Evolutionary conservation across 2,888 invertebrate genomes (phyloP).

Genomic region (Troides aeacus): DNA sequence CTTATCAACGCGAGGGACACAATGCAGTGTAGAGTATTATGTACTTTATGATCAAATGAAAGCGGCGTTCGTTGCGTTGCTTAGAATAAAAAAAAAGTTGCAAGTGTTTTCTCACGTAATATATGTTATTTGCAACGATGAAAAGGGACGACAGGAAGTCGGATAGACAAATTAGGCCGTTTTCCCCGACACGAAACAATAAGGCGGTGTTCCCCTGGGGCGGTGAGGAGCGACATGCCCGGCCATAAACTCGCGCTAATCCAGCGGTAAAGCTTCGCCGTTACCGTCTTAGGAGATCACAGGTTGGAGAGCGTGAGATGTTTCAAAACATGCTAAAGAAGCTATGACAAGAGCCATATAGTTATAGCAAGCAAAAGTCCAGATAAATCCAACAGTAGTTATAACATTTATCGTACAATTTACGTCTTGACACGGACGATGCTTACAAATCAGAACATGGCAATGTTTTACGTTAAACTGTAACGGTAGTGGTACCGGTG

Average conservation of each 20-base stretch:
- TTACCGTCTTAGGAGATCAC: conserved; percentile 2
- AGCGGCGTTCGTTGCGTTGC: no score
- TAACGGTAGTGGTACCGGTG: no score
- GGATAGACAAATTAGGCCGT: conserved; percentile 58
- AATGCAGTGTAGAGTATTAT: no score
- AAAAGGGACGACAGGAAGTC: conserved; percentile 54
- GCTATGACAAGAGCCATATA: no score
- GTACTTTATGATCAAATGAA: no score
- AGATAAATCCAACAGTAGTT: no score
- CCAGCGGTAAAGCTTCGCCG: conserved; percentile 35
- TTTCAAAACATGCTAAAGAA: neutral
- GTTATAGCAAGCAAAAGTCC: no score
- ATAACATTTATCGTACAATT: neutral
- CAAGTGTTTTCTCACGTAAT: conserved; percentile 7
- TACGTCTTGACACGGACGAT: no score
- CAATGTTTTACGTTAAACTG: neutral
- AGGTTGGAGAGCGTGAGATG: neutral
- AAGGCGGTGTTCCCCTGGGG: conserved; percentile 45
- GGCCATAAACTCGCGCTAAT: conserved; percentile 44
- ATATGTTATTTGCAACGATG: conserved; percentile 38
- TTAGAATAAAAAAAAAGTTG: neutral
- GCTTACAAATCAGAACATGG: no score
- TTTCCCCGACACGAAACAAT: conserved; percentile 59
- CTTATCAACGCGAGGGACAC: no score
- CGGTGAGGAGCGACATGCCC: conserved; percentile 35